Conservation (phyloP, 2,888 invertebrate genomes). For the Microchrysa polita region DNA sequence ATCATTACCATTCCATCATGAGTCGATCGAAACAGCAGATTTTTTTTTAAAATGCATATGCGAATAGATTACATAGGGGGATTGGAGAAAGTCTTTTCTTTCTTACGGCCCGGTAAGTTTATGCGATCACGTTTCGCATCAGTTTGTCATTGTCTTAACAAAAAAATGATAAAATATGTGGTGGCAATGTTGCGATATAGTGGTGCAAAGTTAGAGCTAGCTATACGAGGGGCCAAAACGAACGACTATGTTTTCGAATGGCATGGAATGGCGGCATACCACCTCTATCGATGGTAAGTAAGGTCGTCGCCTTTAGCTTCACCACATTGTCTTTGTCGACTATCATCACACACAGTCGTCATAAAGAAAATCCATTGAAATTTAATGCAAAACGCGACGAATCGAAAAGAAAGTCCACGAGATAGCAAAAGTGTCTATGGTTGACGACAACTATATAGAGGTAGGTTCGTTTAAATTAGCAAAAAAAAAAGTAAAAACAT, state of each 20-base stretch:
- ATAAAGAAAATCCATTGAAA: slow-evolving; percentile 1
- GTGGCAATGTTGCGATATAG: background rate
- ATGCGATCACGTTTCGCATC: slow-evolving; percentile 16
- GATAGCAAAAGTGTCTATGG: background rate
- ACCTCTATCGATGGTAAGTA: background rate
- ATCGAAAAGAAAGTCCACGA: background rate
- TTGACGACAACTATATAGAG: too few species aligned
- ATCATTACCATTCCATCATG: background rate
- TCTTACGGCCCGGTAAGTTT: slow-evolving; percentile 2
- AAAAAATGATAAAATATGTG: too few species aligned
- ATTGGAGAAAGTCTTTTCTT: slow-evolving; percentile 15
- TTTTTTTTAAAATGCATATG: slow-evolving; percentile 23
- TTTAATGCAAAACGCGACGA: background rate
- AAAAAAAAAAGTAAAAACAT: too few species aligned
- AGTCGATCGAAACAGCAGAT: background rate
- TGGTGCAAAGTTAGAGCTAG: too few species aligned
- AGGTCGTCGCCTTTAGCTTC: background rate
- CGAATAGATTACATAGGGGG: slow-evolving; percentile 3
- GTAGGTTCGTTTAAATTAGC: too few species aligned
- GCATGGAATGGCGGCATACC: too few species aligned
- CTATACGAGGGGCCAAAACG: too few species aligned
- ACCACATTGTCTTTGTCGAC: background rate
- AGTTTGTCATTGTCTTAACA: background rate
- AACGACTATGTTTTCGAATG: too few species aligned
- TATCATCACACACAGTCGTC: too few species aligned